Conservation (phyloP, 2,113 vertebrate genomes). For the Ailurus styani region DNA sequence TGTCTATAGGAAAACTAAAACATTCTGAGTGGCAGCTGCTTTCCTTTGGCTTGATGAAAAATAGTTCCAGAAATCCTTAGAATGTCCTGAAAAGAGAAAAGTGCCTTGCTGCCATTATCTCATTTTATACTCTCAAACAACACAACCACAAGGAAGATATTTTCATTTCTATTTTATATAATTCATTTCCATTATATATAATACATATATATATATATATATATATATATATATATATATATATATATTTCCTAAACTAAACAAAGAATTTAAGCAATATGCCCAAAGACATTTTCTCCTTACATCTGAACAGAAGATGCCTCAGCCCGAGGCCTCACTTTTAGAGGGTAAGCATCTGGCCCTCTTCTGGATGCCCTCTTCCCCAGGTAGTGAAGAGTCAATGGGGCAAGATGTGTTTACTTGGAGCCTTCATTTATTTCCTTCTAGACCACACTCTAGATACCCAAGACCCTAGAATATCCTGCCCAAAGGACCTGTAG, state of each 20-base stretch:
- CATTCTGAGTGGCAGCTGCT: not conserved
- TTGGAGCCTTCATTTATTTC: not conserved
- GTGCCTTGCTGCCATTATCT: not conserved
- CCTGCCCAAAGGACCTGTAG: not conserved
- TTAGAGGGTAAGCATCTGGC: not conserved
- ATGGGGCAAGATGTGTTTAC: not conserved
- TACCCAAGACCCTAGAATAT: not conserved
- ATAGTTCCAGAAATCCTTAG: not conserved
- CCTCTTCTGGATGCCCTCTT: not conserved
- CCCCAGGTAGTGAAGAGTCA: not conserved
- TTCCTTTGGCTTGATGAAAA: not conserved
- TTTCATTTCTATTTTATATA: not conserved
- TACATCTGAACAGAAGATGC: not conserved
- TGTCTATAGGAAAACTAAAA: not conserved
- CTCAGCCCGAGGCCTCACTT: not conserved
- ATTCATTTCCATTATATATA: not conserved
- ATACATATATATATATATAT: not conserved
- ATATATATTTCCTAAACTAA: not conserved
- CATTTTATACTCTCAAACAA: not conserved
- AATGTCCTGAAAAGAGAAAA: not conserved
- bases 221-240: not conserved
- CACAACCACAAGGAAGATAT: not conserved
- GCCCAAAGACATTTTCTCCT: not conserved
- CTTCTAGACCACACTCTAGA: not conserved
- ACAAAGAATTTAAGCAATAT: not conserved